Percentiles rank a stretch among this genome's conserved stretches.
Conservation (phyloP, 2,797 vertebrate genomes). For the Gymnocypris eckloni region DNA sequence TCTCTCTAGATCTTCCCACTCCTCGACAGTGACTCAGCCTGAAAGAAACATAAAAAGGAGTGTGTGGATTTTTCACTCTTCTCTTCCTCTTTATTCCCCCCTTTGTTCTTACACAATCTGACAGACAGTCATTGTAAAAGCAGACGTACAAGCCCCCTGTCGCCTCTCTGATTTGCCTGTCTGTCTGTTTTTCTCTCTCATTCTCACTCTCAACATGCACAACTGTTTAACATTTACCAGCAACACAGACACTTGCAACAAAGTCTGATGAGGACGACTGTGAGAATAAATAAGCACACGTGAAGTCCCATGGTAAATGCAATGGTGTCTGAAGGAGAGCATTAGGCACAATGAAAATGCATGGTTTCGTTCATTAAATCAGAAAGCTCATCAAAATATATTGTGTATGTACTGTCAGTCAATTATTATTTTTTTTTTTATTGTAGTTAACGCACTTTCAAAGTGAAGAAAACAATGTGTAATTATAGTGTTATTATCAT, state of each 20-base stretch:
- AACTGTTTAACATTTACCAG: slow-evolving; percentile 41
- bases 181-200: slow-evolving; percentile 50
- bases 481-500: neutral
- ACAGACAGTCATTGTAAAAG: slow-evolving; percentile 83
- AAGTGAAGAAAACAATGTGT: neutral
- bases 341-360: neutral
- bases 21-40: slow-evolving; percentile 94
- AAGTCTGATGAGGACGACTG: slow-evolving; percentile 26
- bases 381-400: neutral
- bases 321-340: neutral
- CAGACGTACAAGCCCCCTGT: slow-evolving; percentile 62
- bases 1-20: slow-evolving; percentile 86
- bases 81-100: slow-evolving; percentile 51
- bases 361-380: neutral
- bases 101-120: slow-evolving; percentile 71
- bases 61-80: slow-evolving; percentile 77
- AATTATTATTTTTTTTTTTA: neutral
- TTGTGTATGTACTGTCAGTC: neutral
- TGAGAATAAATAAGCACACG: slow-evolving; percentile 21
- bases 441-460: neutral
- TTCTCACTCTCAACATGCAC: slow-evolving; percentile 41
- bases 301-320: slow-evolving; percentile 23
- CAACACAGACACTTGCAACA: slow-evolving; percentile 13
- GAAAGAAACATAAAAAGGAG: slow-evolving; percentile 78
- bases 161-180: slow-evolving; percentile 53